Conservation (phyloP, 2,113 vertebrate species). For the Noctilio leporinus region DNA sequence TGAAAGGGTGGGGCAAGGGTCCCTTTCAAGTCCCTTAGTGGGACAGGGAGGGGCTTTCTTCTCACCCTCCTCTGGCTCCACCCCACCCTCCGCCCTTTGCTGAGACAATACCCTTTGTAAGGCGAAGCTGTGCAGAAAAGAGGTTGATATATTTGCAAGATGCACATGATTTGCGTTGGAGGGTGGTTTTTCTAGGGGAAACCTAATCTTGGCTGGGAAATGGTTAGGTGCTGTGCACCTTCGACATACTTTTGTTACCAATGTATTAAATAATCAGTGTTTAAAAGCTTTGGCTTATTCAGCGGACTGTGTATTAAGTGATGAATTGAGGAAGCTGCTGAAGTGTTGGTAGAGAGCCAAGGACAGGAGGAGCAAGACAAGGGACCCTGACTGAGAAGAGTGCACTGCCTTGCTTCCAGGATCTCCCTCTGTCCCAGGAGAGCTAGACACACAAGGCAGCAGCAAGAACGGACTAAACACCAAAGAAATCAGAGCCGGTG, state of each 20-base stretch:
- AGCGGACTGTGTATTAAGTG: accelerated
- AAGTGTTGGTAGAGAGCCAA: neutral
- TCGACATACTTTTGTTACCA: neutral
- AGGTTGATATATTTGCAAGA: neutral
- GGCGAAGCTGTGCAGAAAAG: neutral
- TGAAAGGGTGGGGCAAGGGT: no score
- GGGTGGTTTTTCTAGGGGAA: neutral
- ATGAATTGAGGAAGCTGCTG: neutral
- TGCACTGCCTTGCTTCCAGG: neutral
- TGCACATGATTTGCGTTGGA: neutral
- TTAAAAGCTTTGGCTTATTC: neutral
- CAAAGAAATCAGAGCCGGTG: neutral
- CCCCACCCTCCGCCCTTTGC: neutral
- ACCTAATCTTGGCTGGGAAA: neutral
- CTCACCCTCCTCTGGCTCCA: neutral
- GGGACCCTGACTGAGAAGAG: neutral
- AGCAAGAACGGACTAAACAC: neutral
- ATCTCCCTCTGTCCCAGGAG: neutral
- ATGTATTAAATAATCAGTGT: neutral
- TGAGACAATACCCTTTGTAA: neutral
- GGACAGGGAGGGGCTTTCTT: neutral
- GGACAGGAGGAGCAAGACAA: neutral
- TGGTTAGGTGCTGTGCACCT: neutral
- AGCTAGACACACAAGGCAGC: neutral
- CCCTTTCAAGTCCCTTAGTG: neutral